phyloP scores from a whole-genome alignment of 2,797 vertebrate genomes.

The Rhabdomys pumilio region DNA sequence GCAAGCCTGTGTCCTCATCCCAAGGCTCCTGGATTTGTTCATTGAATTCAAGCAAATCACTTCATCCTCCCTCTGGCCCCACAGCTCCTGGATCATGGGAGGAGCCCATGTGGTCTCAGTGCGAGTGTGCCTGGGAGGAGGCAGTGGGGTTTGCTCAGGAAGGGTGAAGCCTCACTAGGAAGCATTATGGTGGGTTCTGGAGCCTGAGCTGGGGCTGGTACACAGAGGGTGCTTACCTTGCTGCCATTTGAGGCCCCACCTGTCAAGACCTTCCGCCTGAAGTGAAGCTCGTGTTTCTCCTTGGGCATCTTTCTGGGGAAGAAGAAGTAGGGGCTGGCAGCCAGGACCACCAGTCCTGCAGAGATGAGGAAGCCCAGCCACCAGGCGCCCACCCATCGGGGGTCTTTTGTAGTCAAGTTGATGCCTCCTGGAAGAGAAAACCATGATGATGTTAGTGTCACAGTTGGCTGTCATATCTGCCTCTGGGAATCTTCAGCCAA shows the following conservation, averaged over 20 bases:
- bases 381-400: slow-evolving; percentile 98
- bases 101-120: neutral
- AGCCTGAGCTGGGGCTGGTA: neutral
- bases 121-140: too few relatives aligned
- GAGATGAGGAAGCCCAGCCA: slow-evolving; percentile 97
- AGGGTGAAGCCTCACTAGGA: neutral
- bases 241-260: neutral
- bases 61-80: neutral
- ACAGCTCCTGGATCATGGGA: neutral
- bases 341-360: slow-evolving; percentile 91
- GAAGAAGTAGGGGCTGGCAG: slow-evolving; percentile 95
- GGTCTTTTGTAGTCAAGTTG: slow-evolving; percentile 89
- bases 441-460: neutral
- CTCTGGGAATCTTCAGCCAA: neutral
- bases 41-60: neutral
- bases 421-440: slow-evolving; percentile 89
- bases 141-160: neutral
- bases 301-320: slow-evolving; percentile 94
- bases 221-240: slow-evolving; percentile 40
- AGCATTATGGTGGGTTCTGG: neutral
- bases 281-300: slow-evolving; percentile 90
- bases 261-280: slow-evolving; percentile 6
- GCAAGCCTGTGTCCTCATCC: neutral
- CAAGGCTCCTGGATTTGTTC: neutral
- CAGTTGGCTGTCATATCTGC: neutral